phyloP scores from a whole-genome alignment of 2,888 invertebrate genomes.

The Tinea semifulvella region DNA sequence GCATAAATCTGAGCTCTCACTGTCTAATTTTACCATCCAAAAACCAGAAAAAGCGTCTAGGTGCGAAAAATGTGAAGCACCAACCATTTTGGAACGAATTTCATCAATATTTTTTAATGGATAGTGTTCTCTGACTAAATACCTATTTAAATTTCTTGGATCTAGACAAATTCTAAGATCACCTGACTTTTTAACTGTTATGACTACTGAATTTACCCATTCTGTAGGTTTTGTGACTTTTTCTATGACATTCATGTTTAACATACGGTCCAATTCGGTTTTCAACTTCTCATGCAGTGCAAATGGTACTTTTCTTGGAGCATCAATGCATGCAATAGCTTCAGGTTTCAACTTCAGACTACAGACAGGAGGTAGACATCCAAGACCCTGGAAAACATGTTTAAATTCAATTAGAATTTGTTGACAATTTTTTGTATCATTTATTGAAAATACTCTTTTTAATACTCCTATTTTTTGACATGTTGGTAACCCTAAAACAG shows the following conservation, averaged over 20 bases:
- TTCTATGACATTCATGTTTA: constrained; percentile 15
- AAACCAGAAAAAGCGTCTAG: constrained; percentile 23
- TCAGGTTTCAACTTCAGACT: too few species aligned
- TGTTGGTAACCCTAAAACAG: too few species aligned
- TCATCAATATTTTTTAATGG: constrained; percentile 23
- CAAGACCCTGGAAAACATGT: too few species aligned
- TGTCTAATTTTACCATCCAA: constrained; percentile 19
- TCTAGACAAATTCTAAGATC: constrained; percentile 22
- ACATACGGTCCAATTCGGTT: constrained; percentile 17
- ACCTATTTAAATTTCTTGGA: constrained; percentile 22
- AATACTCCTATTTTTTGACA: too few species aligned
- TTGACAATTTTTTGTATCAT: too few species aligned
- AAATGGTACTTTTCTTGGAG: constrained; percentile 9
- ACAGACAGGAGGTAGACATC: too few species aligned
- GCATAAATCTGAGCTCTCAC: constrained; percentile 19
- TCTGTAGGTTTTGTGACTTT: constrained; percentile 19
- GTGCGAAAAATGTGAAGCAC: constrained; percentile 20
- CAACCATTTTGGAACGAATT: constrained; percentile 18
- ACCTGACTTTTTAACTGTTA: constrained; percentile 20
- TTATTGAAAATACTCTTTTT: too few species aligned
- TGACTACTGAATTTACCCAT: constrained; percentile 21
- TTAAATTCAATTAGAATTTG: too few species aligned
- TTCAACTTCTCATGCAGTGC: constrained; percentile 15
- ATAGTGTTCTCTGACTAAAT: constrained; percentile 21
- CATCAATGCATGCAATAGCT: too few species aligned